These are phyloP conservation scores for Dermolepida albohirtum DNA, from an alignment of 2,888 invertebrate species.

Conservation along the genomic window DNA sequence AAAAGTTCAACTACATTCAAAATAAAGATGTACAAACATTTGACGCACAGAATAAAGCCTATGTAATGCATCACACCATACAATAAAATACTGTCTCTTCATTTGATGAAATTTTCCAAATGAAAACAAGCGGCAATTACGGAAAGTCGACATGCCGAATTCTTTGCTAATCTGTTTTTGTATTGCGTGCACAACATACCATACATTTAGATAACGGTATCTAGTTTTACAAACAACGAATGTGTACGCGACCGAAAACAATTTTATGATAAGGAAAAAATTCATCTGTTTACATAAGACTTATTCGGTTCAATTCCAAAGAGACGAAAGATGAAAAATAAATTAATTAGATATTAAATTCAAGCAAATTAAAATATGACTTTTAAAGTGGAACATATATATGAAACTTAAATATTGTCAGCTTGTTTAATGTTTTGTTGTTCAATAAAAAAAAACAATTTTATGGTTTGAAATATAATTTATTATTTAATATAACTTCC, in stretches of 20 bases:
- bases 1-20: neutral
- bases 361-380: too few species aligned
- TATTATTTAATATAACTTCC: too few species aligned
- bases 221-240: slow-evolving; percentile 15
- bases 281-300: too few species aligned
- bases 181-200: slow-evolving; percentile 12
- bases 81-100: neutral
- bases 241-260: slow-evolving; percentile 1
- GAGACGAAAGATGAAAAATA: too few species aligned
- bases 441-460: too few species aligned
- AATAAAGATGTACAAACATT: neutral
- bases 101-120: slow-evolving; percentile 6
- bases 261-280: neutral
- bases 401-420: too few species aligned
- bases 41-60: slow-evolving; percentile 8
- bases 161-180: slow-evolving; percentile 28
- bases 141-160: slow-evolving; percentile 26
- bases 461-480: too few species aligned
- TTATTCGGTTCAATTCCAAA: too few species aligned
- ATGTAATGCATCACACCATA: neutral
- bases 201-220: slow-evolving; percentile 8
- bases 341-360: too few species aligned
- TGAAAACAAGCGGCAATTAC: slow-evolving; percentile 6
- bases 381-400: too few species aligned
- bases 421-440: too few species aligned